phyloP scores from a whole-genome alignment of 1,140 invertebrate species.

The Chymomyza costata region DNA sequence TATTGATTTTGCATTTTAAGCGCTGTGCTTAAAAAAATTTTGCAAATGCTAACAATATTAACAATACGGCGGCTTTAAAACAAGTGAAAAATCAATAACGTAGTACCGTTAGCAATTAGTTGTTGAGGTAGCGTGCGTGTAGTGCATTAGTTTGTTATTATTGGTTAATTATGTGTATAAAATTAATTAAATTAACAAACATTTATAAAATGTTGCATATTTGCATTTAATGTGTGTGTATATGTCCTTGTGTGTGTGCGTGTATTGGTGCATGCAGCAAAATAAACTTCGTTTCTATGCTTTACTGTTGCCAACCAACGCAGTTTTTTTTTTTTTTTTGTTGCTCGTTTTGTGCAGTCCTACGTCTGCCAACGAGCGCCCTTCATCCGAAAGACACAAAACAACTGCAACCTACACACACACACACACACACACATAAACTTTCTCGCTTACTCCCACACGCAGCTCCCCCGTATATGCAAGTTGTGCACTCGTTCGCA shows the following conservation, averaged over 20 bases:
- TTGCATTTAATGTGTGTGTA: constrained; percentile 12
- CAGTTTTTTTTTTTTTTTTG: background rate
- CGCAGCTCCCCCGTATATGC: background rate
- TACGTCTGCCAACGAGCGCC: constrained; percentile 10
- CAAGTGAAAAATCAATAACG: constrained; percentile 46
- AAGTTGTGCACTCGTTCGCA: constrained; percentile 12
- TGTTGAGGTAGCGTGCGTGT: too few species aligned
- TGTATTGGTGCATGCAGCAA: constrained; percentile 2
- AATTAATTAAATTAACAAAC: too few species aligned
- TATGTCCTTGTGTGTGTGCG: constrained; percentile 10
- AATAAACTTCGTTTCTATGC: constrained; percentile 6
- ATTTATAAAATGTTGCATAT: too few species aligned
- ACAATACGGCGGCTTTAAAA: background rate
- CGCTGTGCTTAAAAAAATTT: too few species aligned
- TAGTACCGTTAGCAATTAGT: constrained; percentile 34
- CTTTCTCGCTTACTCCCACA: too few species aligned
- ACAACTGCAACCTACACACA: constrained; percentile 16
- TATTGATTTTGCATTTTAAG: too few species aligned
- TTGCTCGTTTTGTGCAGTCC: too few species aligned
- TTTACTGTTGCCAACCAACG: constrained; percentile 11
- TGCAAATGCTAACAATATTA: too few species aligned
- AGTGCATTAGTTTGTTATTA: too few species aligned
- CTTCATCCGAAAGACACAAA: constrained; percentile 5
- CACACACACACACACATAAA: too few species aligned
- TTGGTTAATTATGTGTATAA: too few species aligned